phyloP scores from a whole-genome alignment of 2,797 vertebrate species.

The Telmatherina bonti region DNA sequence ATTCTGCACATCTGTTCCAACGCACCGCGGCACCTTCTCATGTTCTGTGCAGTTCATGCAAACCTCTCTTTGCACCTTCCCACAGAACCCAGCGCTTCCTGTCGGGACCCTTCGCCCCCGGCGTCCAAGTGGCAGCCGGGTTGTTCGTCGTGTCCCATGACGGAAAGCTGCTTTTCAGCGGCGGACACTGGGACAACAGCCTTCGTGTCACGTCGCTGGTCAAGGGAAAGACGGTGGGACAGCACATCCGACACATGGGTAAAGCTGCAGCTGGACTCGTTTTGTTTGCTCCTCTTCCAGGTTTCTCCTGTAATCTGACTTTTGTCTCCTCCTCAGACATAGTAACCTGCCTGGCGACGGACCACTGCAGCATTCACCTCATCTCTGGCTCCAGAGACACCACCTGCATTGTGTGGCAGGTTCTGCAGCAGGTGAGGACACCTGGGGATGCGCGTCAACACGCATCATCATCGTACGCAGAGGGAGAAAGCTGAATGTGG shows the following conservation, averaged over 20 bases:
- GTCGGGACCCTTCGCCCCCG: conserved; percentile 90
- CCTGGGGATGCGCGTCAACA: no score
- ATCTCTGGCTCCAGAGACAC: conserved; percentile 96
- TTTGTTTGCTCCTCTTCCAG: background rate
- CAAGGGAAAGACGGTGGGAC: conserved; percentile 91
- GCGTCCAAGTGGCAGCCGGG: conserved; percentile 87
- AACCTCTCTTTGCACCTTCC: background rate
- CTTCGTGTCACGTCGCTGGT: conserved; percentile 92
- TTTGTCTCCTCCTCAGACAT: conserved; percentile 81
- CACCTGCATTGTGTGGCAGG: conserved; percentile 98
- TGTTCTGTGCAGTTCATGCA: background rate
- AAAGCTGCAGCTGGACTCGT: conserved; percentile 18
- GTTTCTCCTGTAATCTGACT: background rate
- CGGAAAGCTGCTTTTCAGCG: conserved; percentile 95
- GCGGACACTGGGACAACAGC: conserved; percentile 98
- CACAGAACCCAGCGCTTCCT: conserved; percentile 90
- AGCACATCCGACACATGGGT: conserved; percentile 96
- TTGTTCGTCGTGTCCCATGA: conserved; percentile 95
- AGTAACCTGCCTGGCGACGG: conserved; percentile 93
- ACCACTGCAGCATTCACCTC: conserved; percentile 94
- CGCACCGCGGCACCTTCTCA: background rate
- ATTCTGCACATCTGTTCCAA: no score
- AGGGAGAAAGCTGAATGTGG: background rate
- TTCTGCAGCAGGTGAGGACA: conserved; percentile 88
- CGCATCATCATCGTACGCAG: background rate